Percentiles rank a stretch among this genome's conserved stretches.
Evolutionary conservation across 2,888 invertebrate genomes (phyloP).

Genomic region (Helicoverpa assulta): DNA sequence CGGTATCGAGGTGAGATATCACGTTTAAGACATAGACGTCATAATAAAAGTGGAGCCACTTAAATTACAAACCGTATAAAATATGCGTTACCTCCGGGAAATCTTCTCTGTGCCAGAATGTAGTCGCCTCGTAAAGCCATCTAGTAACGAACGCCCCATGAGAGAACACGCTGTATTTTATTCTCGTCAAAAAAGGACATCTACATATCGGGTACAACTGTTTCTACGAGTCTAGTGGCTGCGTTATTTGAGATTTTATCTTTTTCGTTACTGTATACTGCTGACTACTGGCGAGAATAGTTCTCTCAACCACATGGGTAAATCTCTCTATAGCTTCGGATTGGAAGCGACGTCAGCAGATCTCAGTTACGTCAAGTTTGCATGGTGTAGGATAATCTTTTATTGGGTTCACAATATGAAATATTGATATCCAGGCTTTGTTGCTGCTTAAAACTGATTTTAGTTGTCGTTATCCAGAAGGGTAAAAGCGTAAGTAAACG

Average conservation of each 20-base stretch:
- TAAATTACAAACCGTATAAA: conserved; percentile 84
- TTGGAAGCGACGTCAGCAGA: neutral
- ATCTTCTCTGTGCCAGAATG: conserved; percentile 79
- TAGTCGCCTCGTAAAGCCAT: conserved; percentile 81
- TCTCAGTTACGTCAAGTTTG: neutral
- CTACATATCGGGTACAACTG: conserved; percentile 60
- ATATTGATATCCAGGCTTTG: neutral
- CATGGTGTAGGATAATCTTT: neutral
- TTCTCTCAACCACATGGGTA: neutral
- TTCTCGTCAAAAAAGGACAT: conserved; percentile 71
- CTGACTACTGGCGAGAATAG: neutral
- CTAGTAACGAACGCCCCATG: conserved; percentile 78
- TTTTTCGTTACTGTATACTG: conserved; percentile 4
- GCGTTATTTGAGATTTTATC: conserved; percentile 30
- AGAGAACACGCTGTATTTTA: conserved; percentile 70
- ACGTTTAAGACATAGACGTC: conserved; percentile 64
- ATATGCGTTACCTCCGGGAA: conserved; percentile 87
- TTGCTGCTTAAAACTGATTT: neutral
- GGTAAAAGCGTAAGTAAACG: neutral
- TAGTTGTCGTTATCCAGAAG: neutral
- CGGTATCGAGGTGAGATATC: conserved; percentile 56
- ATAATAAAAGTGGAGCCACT: conserved; percentile 79
- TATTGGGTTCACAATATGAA: neutral
- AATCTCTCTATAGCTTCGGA: neutral
- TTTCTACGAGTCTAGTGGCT: conserved; percentile 28